Base-by-base conservation (phyloP, 2,888 invertebrate species). In the Ophion costatus region DNA sequence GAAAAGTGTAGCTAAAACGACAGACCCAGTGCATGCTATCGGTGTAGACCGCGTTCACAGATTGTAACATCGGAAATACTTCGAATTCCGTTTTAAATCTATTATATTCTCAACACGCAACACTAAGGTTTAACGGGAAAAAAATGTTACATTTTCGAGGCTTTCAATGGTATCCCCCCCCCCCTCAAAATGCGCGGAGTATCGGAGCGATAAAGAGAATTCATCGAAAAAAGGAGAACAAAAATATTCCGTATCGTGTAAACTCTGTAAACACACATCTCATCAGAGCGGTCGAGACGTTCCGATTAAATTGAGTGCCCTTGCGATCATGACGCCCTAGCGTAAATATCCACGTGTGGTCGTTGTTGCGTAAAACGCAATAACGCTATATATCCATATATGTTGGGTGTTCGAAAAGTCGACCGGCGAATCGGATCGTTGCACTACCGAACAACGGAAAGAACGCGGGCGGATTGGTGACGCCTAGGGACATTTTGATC, bases 301-400 rank as follows among this genome's bases (percentile, higher is more conserved):
- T 85, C 85, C 82, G 82, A 82, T 80, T 80, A 63, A 80, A 77
- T 80, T 56, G 77, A 85, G 82, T 85, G 82, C 82, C 82, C 84
- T 82, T 82, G 84, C 79, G 71, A 84, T 82, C 79, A 56, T 81
- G 61, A 80, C 64, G 67, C 82, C 75, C 81, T 82, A 74, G 79
- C 64, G 22, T 70, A 56, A 11, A 69, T 75, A 64, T 22, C 29
- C 56, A 64, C 75, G 42, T 80, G 66, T 61, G 57, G 73, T 63
- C 42, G 80, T 76, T 77, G 51, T 63, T 51, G 83, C 82, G 85
- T 82, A n/a, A 77, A 85, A 82, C 82, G 80, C 73, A 79, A 22
- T 42, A 69, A 14, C 20, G 38, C 63, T 67, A 71, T 42, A 45
- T 45, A 45, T 14, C 11, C 11, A 45, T 10, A 45, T 45, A 45